Conservation (phyloP, 2,113 vertebrate species). For the Sinosuthora webbiana region DNA sequence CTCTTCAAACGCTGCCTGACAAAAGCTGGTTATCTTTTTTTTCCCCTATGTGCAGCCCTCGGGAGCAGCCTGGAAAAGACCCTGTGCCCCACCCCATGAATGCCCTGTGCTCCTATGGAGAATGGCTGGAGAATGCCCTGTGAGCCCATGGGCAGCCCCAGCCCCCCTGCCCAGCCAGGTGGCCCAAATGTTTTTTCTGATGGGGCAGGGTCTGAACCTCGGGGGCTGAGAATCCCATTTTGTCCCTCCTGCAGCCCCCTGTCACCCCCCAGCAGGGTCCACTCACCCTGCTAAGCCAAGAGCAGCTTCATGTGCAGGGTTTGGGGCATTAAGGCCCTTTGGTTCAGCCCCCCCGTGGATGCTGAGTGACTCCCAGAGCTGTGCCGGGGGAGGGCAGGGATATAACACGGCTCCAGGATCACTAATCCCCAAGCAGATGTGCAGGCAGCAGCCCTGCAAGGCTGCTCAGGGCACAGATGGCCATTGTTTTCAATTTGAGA, state of each 20-base stretch:
- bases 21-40: background rate
- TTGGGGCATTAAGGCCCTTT: background rate
- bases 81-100: background rate
- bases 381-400: background rate
- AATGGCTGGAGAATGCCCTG: background rate
- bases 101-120: background rate
- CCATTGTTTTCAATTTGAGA: background rate
- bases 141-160: background rate
- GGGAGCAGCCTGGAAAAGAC: background rate
- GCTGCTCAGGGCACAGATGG: background rate
- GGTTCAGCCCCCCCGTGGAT: background rate
- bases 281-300: background rate
- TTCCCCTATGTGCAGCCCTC: fast-evolving
- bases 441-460: background rate
- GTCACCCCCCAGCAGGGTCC: background rate
- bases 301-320: background rate
- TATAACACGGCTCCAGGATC: background rate
- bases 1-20: background rate
- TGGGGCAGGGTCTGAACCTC: background rate
- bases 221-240: background rate
- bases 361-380: background rate
- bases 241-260: background rate
- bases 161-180: background rate
- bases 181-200: background rate
- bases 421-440: background rate